Conservation (phyloP, 2,113 vertebrate species). For the Chinchilla lanigera region DNA sequence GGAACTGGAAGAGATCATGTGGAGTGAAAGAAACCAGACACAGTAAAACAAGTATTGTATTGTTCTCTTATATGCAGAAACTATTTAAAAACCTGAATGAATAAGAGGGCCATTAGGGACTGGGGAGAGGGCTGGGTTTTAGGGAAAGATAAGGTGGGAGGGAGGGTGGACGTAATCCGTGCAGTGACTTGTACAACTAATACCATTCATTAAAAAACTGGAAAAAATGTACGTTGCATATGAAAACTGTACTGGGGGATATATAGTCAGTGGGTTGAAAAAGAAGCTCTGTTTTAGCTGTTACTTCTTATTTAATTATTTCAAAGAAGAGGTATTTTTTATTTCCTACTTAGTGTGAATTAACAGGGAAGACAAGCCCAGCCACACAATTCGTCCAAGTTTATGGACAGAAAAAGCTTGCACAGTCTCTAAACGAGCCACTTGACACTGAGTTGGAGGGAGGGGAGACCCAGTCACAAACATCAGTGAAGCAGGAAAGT, state of each 20-base stretch:
- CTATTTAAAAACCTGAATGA: not conserved
- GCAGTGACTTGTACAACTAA: not conserved
- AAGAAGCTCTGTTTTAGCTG: not conserved
- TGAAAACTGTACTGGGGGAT: not conserved
- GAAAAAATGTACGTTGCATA: not conserved
- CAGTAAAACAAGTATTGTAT: not conserved
- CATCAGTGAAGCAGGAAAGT: not conserved
- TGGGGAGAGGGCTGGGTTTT: not conserved
- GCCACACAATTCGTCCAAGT: not conserved
- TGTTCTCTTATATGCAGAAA: not conserved
- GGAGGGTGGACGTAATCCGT: not conserved
- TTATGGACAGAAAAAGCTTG: conserved; percentile 19
- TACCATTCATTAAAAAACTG: not conserved
- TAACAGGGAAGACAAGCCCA: not conserved
- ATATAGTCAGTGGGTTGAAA: not conserved
- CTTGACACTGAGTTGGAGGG: not conserved
- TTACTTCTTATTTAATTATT: conserved; percentile 35
- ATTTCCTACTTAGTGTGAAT: not conserved
- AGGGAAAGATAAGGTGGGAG: not conserved
- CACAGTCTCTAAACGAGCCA: not conserved
- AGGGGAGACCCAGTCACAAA: not conserved
- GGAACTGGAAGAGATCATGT: not conserved
- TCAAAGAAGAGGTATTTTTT: conserved; percentile 1
- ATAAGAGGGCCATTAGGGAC: not conserved
- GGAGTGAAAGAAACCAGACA: not conserved